phyloP scores from a whole-genome alignment of 2,888 invertebrate genomes.

The Orthosia incerta region DNA sequence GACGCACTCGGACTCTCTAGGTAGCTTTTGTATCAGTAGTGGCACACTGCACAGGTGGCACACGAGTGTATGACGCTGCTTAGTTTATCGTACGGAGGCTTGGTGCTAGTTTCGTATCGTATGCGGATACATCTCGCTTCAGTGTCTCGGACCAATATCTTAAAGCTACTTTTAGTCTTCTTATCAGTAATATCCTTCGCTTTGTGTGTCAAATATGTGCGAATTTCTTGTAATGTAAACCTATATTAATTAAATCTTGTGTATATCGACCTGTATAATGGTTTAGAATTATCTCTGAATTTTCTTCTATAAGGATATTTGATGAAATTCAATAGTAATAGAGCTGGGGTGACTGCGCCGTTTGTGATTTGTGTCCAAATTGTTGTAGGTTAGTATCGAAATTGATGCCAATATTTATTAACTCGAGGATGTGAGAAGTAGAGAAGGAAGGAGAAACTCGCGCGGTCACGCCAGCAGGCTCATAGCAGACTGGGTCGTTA shows the following conservation, averaged over 20 bases:
- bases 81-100: constrained; percentile 87
- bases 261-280: constrained; percentile 91
- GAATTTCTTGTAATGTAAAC: constrained; percentile 89
- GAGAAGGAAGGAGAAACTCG: constrained; percentile 66
- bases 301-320: constrained; percentile 86
- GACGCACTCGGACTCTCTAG: constrained; percentile 58
- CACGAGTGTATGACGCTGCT: constrained; percentile 75
- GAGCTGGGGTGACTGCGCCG: constrained; percentile 83
- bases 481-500: constrained; percentile 85
- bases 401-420: constrained; percentile 86
- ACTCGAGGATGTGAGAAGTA: constrained; percentile 64
- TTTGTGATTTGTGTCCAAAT: constrained; percentile 84
- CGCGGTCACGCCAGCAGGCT: constrained; percentile 82
- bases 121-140: constrained; percentile 87
- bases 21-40: constrained; percentile 82
- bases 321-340: constrained; percentile 82
- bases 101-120: constrained; percentile 87
- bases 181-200: constrained; percentile 87
- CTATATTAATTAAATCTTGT: constrained; percentile 87
- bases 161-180: constrained; percentile 86
- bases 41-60: constrained; percentile 54
- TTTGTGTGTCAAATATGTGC: constrained; percentile 91
- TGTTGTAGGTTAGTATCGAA: constrained; percentile 86
- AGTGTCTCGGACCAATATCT: constrained; percentile 90
- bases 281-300: constrained; percentile 88